phyloP scores from a whole-genome alignment of 2,888 invertebrate species.

The Neuroscelio doddi region DNA sequence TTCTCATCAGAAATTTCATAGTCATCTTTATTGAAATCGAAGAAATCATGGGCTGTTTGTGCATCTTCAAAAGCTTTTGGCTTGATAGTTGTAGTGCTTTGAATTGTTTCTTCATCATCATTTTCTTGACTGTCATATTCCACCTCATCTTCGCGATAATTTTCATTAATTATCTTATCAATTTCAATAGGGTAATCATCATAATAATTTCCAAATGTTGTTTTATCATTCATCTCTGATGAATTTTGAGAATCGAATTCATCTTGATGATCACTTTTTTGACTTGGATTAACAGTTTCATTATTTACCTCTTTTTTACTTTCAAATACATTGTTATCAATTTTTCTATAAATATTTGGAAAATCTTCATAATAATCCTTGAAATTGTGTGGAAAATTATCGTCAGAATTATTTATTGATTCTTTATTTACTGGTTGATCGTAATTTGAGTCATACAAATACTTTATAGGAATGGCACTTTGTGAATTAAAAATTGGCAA shows the following conservation, averaged over 20 bases:
- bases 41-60: slow-evolving; percentile 47
- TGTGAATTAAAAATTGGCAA: too few species aligned
- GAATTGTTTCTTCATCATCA: not conserved
- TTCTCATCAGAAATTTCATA: slow-evolving; percentile 28
- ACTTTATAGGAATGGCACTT: too few species aligned
- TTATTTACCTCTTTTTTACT: slow-evolving; percentile 4
- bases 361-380: not conserved
- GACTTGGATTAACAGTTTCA: too few species aligned
- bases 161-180: slow-evolving; percentile 5
- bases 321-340: slow-evolving; percentile 14
- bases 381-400: slow-evolving; percentile 16
- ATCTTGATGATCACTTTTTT: slow-evolving; percentile 5
- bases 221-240: not conserved
- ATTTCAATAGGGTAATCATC: slow-evolving; percentile 2
- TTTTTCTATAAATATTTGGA: slow-evolving; percentile 18
- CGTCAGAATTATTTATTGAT: not conserved
- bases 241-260: too few species aligned
- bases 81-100: not conserved
- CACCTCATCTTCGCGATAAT: not conserved
- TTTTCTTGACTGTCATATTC: slow-evolving; percentile 1
- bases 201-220: not conserved
- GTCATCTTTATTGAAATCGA: slow-evolving; percentile 45
- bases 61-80: slow-evolving; percentile 35
- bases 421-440: too few species aligned
- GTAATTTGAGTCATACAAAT: too few species aligned